phyloP scores from a whole-genome alignment of 1,140 invertebrate genomes.

The Brachionus manjavacas region DNA sequence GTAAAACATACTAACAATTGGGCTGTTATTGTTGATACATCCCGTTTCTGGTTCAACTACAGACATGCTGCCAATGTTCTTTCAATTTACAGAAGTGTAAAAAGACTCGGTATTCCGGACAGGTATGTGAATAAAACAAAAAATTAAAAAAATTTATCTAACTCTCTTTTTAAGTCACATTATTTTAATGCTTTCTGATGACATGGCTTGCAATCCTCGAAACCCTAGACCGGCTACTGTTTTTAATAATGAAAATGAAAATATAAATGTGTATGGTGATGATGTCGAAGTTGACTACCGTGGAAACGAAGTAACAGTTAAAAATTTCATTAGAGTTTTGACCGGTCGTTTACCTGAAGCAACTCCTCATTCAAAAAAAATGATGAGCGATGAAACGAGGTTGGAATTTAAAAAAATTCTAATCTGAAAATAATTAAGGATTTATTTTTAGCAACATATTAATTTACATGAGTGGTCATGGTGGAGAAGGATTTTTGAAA shows the following conservation, averaged over 20 bases:
- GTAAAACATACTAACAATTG: slow-evolving; percentile 79
- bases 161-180: slow-evolving; percentile 62
- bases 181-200: slow-evolving; percentile 96
- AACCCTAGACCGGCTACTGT: slow-evolving; percentile 92
- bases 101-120: slow-evolving; percentile 92
- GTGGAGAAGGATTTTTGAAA: slow-evolving; percentile 96
- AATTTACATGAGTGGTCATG: slow-evolving; percentile 68
- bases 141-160: not conserved
- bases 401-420: slow-evolving; percentile 86
- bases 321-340: slow-evolving; percentile 92
- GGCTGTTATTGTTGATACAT: slow-evolving; percentile 96
- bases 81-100: slow-evolving; percentile 94
- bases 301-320: slow-evolving; percentile 95
- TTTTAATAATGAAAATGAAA: slow-evolving; percentile 94
- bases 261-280: slow-evolving; percentile 97
- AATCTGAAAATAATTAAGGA: slow-evolving; percentile 54
- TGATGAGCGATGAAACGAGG: slow-evolving; percentile 90
- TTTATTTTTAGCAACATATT: slow-evolving; percentile 5
- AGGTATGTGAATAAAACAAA: slow-evolving; percentile 56
- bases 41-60: slow-evolving; percentile 99
- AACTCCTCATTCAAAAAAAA: slow-evolving; percentile 86
- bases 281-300: slow-evolving; percentile 99
- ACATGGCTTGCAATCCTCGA: slow-evolving; percentile 97
- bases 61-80: slow-evolving; percentile 96
- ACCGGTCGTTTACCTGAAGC: slow-evolving; percentile 82